Evolutionary conservation across 2,888 invertebrate species (phyloP), one percentile per base, ranked within the genome.

Genomic region (Lottia gigantea): DNA sequence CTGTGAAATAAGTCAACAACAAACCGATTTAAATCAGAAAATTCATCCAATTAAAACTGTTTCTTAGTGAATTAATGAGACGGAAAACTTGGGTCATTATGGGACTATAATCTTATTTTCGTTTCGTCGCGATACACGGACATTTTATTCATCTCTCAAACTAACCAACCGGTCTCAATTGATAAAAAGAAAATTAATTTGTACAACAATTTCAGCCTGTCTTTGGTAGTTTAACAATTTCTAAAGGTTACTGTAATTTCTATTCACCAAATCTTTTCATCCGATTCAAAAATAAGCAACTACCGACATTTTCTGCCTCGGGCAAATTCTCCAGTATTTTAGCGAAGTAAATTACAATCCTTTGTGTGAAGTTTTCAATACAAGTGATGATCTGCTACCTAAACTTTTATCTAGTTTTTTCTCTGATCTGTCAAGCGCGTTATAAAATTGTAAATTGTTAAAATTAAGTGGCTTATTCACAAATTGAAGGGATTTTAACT

Each of bases 151-250:
- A 23, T 55, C 19, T 23, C 11, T 23, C 19, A 55, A 23, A 55
- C 19, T 14, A 23, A 55, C 55, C 19, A 23, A n/a, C 19, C 55
- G 55, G 55, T 15, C 23, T 12, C 19, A 14, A 12, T 19, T 55
- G 55, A 55, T 55, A 55, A 55, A 40, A 55, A 55, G 55, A 55
- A 55, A 55, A 55, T 23, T 55, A 23, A 55, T 55, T 55, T 55
- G 23, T 19, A 23, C 23, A 14, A 23, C 19, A 55, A 55, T 55
- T 23, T 23, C 55, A 55, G 55, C 15, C 19, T 11, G 55, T 55
- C 55, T 55, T 55, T 55, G 6, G 55, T 55, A 55, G 19, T 55
- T 55, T 55, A 19, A 55, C 23, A 23, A 12, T 55, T 23, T 23
- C 19, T 23, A 14, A 23, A 55, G 55, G 19, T 23, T 4, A 23